Conservation (phyloP, 2,113 vertebrate species). For the Edolisoma coerulescens region DNA sequence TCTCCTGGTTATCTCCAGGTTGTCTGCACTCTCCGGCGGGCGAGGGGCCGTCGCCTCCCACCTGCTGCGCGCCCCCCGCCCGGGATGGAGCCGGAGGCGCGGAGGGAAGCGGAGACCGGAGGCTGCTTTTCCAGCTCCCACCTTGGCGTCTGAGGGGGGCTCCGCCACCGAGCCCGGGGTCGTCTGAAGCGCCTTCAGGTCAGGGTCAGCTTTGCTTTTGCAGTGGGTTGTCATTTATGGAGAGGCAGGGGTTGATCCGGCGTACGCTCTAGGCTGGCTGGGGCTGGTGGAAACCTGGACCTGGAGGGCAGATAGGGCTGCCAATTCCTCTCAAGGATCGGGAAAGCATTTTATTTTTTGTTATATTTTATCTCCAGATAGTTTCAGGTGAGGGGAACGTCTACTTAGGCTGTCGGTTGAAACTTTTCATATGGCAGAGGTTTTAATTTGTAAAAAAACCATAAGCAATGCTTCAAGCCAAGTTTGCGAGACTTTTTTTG, state of each 20-base stretch:
- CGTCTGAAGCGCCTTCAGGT: not conserved
- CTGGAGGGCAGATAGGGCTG: not conserved
- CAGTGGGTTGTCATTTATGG: not conserved
- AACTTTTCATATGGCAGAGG: not conserved
- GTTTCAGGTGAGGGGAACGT: not conserved
- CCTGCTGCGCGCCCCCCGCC: constrained; percentile 52
- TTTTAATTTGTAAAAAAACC: not conserved
- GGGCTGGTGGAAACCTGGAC: not conserved
- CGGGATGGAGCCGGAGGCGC: not conserved
- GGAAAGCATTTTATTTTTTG: not conserved
- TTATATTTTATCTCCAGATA: not conserved
- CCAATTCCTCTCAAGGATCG: not conserved
- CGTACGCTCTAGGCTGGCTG: not conserved
- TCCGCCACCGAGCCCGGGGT: constrained; percentile 10
- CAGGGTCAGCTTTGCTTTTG: constrained; percentile 55
- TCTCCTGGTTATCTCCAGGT: constrained; percentile 41
- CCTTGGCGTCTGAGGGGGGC: constrained; percentile 37
- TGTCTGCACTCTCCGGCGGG: not conserved
- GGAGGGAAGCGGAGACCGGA: not conserved
- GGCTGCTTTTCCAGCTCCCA: not conserved
- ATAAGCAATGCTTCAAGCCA: not conserved
- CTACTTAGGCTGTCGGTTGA: not conserved
- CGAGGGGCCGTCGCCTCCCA: constrained; percentile 56
- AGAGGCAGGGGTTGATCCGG: not conserved
- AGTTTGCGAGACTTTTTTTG: not conserved